A percentile compares a stretch with the other conserved stretches of the same genome.
phyloP scores from a whole-genome alignment of 2,888 invertebrate genomes.

The Tiphia femorata region DNA sequence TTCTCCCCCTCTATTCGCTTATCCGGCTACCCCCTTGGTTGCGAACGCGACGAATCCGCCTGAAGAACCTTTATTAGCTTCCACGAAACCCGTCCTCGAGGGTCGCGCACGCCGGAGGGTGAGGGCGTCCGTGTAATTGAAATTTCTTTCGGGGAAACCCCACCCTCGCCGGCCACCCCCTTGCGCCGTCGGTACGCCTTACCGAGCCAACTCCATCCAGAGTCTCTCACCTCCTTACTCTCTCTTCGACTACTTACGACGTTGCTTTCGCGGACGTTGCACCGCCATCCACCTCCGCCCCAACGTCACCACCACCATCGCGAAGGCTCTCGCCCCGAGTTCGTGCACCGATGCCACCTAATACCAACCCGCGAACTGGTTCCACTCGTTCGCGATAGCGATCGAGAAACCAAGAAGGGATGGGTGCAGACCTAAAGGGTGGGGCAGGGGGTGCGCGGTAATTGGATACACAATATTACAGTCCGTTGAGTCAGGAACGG shows the following conservation, averaged over 20 bases:
- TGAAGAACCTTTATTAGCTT: conserved; percentile 34
- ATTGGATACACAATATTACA: conserved; percentile 19
- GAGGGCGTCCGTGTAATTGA: conserved; percentile 37
- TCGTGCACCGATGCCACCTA: too few species aligned
- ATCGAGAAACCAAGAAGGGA: neutral
- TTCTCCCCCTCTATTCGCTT: too few species aligned
- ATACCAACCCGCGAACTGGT: too few species aligned
- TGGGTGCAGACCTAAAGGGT: conserved; percentile 4
- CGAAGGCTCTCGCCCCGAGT: too few species aligned
- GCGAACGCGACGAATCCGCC: neutral
- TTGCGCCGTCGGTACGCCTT: neutral
- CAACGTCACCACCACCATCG: too few species aligned
- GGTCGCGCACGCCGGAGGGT: conserved; percentile 21
- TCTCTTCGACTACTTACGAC: conserved; percentile 4
- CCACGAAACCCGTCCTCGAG: conserved; percentile 35
- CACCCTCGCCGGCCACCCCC: conserved; percentile 17
- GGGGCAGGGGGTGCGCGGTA: neutral
- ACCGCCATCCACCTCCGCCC: conserved; percentile 28
- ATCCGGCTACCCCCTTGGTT: neutral
- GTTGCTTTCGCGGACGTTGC: conserved; percentile 42
- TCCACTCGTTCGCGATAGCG: too few species aligned
- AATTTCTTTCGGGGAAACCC: conserved; percentile 48
- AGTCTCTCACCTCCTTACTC: neutral
- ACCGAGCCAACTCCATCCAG: neutral
- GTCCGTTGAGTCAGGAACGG: neutral